Percentiles rank a stretch among this genome's conserved stretches.
Evolutionary conservation across 2,888 invertebrate genomes (phyloP).

Genomic region (Phaonia tiefii): DNA sequence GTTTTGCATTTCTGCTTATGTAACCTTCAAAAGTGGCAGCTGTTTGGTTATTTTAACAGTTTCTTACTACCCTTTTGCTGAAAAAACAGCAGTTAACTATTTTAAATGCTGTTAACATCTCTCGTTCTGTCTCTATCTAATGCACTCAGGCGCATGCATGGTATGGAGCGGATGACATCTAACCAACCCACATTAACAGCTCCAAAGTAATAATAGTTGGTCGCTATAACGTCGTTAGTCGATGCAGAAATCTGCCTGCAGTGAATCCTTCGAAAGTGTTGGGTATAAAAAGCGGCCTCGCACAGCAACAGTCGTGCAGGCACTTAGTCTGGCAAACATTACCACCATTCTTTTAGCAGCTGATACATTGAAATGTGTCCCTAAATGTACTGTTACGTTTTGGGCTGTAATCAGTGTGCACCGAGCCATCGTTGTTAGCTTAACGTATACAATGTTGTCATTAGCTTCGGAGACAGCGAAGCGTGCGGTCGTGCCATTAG

Average conservation of each 20-base stretch:
- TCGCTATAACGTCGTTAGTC: conserved; percentile 20
- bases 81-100: conserved; percentile 7
- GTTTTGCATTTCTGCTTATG: conserved; percentile 54
- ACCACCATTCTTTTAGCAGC: conserved; percentile 24
- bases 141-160: background rate
- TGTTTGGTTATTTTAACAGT: conserved; percentile 58
- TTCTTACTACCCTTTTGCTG: conserved; percentile 25
- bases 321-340: background rate
- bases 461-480: conserved; percentile 71
- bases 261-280: background rate
- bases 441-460: conserved; percentile 67
- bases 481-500: conserved; percentile 69
- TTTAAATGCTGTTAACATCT: background rate
- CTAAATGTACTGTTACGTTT: conserved; percentile 15
- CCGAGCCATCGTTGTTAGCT: conserved; percentile 71
- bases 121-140: conserved; percentile 42
- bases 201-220: conserved; percentile 26
- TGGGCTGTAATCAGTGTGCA: conserved; percentile 48
- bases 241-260: background rate
- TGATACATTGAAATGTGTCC: conserved; percentile 37
- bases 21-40: conserved; percentile 65
- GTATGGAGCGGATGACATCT: background rate
- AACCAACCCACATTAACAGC: conserved; percentile 25
- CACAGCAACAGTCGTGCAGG: conserved; percentile 41
- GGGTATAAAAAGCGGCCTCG: conserved; percentile 12